Conservation (phyloP, 2,797 vertebrate species). For the Phalloptychus januarius region DNA sequence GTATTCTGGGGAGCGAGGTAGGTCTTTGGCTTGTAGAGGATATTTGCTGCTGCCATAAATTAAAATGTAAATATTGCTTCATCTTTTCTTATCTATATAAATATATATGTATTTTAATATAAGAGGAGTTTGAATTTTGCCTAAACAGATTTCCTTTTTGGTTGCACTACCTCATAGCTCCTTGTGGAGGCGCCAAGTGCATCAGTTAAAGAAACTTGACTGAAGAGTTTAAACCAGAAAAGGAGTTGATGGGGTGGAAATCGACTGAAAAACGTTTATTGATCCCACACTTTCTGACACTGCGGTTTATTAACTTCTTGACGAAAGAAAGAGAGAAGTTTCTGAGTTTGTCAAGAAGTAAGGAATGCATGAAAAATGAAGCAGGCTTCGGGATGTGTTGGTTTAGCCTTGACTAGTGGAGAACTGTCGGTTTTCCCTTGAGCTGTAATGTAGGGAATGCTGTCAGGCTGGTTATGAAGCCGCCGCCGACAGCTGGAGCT, state of each 20-base stretch:
- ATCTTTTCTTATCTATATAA: no score
- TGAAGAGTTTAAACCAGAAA: neutral
- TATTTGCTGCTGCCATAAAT: neutral
- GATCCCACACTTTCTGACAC: neutral
- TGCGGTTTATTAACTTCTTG: neutral
- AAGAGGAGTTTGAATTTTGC: neutral
- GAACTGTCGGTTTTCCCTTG: neutral
- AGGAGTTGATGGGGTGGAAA: neutral
- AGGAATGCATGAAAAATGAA: neutral
- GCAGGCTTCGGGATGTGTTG: neutral
- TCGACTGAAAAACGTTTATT: neutral
- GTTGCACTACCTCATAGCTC: neutral
- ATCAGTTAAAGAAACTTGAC: neutral
- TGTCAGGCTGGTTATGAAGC: slow-evolving; percentile 24
- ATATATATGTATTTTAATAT: neutral
- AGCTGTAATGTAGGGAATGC: slow-evolving; percentile 44
- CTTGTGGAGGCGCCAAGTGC: neutral
- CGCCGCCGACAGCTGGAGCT: slow-evolving; percentile 15
- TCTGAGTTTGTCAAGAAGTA: neutral
- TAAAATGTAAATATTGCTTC: neutral
- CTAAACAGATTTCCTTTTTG: neutral
- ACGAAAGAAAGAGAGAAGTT: neutral
- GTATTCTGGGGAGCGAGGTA: neutral
- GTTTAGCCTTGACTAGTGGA: neutral
- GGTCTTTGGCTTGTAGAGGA: neutral